Base-by-base conservation (phyloP, 2,797 vertebrate species). In the Erethizon dorsatum region DNA sequence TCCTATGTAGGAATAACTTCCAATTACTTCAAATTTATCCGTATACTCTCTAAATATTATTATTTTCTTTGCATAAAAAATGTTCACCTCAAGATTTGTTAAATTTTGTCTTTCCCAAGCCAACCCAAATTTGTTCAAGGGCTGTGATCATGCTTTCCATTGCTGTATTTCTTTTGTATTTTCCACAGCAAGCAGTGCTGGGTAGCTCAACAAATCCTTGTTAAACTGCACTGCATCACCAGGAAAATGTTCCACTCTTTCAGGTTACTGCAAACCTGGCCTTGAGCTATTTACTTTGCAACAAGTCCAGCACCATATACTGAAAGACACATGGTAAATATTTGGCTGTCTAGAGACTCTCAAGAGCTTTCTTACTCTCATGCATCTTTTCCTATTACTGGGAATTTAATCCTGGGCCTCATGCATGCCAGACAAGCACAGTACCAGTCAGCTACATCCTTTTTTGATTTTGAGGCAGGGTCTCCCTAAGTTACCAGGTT, bases 21-120 rank as follows among this genome's bases (percentile, higher is more conserved):
- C 15, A 93, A 31, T 50, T 94, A 45, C 52, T 50, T 96, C 61
- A 95, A 54, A 85, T 71, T 31, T 91, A 84, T 20, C 28, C 80
- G 73, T 17, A 59, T 26, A 50, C 2, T 56, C 83, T 77, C n/a
- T 79, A 33, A 95, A 61, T 61, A 33, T 82, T 45, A 56, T 78
- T 67, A 59, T 94, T 90, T 94, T 59, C 61, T 83, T 10, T 45
- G 22, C 45, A 18, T 75, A 71, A 33, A 50, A 89, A 87, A 45
- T n/a, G 1, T 79, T 15, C 7, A 22, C 15, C 59, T 90, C 57
- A 77, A 80, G 83, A 67, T 92, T 47, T 67, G 82, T 79, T 85
- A 56, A 88, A 50, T 77, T 75, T 93, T 77, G 22, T 86, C 84
- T 89, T 88, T 88, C 78, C 67, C 1, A 33, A 56, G 71, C 11